Evolutionary conservation across 2,113 vertebrate species (phyloP).

Genomic region (Pyrgilauda ruficollis): DNA sequence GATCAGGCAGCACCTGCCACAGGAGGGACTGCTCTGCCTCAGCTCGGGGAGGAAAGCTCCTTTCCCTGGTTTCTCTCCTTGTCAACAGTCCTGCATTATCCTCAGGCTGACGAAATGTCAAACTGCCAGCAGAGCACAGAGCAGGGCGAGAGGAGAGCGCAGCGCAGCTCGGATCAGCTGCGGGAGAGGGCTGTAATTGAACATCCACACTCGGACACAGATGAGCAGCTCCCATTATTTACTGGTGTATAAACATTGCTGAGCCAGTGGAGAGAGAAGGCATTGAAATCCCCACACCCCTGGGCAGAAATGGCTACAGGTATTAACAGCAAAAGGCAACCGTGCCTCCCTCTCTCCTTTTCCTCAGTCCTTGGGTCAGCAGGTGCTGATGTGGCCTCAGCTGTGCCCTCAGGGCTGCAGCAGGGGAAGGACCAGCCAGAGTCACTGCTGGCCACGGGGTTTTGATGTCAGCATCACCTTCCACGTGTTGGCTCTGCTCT

Average conservation of each 20-base stretch:
- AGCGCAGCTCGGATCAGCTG: neutral
- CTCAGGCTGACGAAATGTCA: neutral
- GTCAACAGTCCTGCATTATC: neutral
- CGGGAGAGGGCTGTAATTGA: neutral
- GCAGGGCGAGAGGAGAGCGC: neutral
- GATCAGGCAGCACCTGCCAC: neutral
- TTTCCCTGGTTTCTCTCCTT: neutral
- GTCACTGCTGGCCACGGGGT: neutral
- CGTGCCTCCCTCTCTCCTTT: neutral
- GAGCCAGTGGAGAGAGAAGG: neutral
- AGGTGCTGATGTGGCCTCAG: neutral
- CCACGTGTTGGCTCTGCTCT: neutral
- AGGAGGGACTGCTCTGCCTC: neutral
- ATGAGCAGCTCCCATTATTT: slow-evolving; percentile 13
- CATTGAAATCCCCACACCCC: neutral
- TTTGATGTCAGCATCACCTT: neutral
- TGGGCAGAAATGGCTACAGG: neutral
- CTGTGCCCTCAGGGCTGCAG: neutral
- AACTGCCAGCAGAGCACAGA: neutral
- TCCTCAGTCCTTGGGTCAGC: neutral
- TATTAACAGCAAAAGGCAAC: neutral
- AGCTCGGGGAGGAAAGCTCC: neutral
- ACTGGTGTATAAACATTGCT: neutral
- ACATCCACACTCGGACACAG: neutral
- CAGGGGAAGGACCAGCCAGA: neutral